A percentile compares a stretch with the other conserved stretches of the same genome.
phyloP scores from a whole-genome alignment of 2,113 vertebrate genomes.

The Catagonus wagneri region DNA sequence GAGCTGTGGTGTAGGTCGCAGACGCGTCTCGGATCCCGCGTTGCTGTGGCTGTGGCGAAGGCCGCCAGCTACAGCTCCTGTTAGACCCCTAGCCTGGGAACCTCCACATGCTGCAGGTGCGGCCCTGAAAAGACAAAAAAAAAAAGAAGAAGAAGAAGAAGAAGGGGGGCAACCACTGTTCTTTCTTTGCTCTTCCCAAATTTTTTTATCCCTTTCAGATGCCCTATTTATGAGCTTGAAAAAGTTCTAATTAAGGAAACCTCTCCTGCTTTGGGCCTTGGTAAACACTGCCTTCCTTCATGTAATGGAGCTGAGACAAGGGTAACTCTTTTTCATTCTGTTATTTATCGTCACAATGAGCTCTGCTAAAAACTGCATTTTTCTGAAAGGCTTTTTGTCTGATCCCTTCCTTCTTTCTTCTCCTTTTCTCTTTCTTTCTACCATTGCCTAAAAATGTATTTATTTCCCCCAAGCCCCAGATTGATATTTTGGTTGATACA shows the following conservation, averaged over 20 bases:
- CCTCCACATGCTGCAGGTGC: too few relatives aligned
- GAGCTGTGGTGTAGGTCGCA: too few relatives aligned
- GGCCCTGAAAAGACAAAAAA: too few relatives aligned
- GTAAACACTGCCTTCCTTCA: slow-evolving; percentile 84
- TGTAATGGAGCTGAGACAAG: slow-evolving; percentile 77
- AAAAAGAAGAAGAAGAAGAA: too few relatives aligned
- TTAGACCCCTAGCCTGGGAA: too few relatives aligned
- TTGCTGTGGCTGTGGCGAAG: too few relatives aligned
- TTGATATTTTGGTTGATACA: not conserved
- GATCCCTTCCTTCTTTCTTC: not conserved
- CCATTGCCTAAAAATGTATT: not conserved
- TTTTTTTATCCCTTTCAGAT: slow-evolving; percentile 76
- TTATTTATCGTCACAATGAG: slow-evolving; percentile 10
- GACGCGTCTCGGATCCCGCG: too few relatives aligned
- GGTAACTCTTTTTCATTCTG: not conserved
- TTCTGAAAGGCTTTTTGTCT: not conserved
- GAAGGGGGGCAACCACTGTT: slow-evolving; percentile 78
- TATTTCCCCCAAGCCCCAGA: not conserved
- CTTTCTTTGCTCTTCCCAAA: slow-evolving; percentile 76
- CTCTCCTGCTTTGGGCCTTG: slow-evolving; percentile 83
- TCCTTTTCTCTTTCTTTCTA: not conserved
- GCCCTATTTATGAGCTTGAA: slow-evolving; percentile 69
- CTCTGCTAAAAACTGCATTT: slow-evolving; percentile 31
- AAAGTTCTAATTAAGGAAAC: slow-evolving; percentile 85
- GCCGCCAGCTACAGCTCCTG: too few relatives aligned